Conservation (phyloP, 2,797 vertebrate genomes). For the Periparus ater region DNA sequence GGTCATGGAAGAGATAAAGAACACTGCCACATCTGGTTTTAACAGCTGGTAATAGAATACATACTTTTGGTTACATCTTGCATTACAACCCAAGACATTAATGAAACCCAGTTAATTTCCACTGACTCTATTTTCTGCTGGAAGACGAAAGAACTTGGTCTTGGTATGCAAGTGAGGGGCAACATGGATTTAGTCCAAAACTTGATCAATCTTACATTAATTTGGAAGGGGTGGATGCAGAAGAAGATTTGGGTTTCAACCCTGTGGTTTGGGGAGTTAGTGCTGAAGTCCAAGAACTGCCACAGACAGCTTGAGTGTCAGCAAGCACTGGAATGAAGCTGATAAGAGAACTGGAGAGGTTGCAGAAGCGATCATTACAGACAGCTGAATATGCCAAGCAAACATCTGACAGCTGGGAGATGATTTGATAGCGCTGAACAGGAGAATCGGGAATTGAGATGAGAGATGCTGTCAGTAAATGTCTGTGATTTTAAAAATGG, state of each 20-base stretch:
- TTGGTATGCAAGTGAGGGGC: not conserved
- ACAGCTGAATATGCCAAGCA: not conserved
- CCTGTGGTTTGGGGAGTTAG: not conserved
- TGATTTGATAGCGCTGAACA: not conserved
- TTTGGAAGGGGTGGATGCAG: not conserved
- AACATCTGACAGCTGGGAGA: not conserved
- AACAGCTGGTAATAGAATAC: no score
- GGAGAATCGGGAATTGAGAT: not conserved
- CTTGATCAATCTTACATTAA: not conserved
- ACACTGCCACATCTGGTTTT: no score
- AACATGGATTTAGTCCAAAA: not conserved
- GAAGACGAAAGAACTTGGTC: not conserved
- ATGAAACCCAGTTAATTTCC: not conserved
- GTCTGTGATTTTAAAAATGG: not conserved
- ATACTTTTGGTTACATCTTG: no score
- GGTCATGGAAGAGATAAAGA: no score
- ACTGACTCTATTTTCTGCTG: not conserved
- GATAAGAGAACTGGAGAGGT: not conserved
- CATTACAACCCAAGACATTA: no score
- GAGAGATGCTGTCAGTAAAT: not conserved
- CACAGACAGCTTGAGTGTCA: not conserved
- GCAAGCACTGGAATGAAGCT: not conserved
- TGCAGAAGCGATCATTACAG: not conserved
- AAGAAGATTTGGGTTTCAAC: not conserved
- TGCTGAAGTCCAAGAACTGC: not conserved